Evolutionary conservation across 2,888 invertebrate genomes (phyloP).

Genomic region (Tupiocoris notatus): DNA sequence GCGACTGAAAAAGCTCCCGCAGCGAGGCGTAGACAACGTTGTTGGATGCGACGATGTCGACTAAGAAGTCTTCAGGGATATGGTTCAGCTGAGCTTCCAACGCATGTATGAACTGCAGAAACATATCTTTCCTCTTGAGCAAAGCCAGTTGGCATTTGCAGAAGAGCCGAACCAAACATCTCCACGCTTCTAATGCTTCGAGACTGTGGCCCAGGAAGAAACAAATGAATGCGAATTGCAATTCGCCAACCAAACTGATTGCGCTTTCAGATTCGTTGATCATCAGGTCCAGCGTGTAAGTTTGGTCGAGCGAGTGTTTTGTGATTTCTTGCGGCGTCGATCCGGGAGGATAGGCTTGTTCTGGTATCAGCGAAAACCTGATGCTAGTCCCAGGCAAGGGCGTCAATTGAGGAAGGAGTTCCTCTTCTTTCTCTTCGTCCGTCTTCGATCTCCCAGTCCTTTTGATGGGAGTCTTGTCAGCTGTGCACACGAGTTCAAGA

Average conservation of each 20-base stretch:
- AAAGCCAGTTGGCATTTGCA: constrained; percentile 82
- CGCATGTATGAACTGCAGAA: constrained; percentile 67
- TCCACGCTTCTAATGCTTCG: constrained; percentile 96
- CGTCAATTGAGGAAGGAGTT: constrained; percentile 58
- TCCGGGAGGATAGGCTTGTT: constrained; percentile 71
- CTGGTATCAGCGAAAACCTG: constrained; percentile 73
- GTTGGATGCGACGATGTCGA: constrained; percentile 83
- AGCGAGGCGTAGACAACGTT: constrained; percentile 88
- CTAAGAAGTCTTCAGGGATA: constrained; percentile 86
- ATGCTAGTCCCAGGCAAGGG: constrained; percentile 68
- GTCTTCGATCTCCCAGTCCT: constrained; percentile 54
- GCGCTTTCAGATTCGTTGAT: constrained; percentile 55
- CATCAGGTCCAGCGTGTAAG: constrained; percentile 67
- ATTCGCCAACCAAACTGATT: constrained; percentile 76
- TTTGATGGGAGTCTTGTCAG: constrained; percentile 40
- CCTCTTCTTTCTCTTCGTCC: constrained; percentile 53
- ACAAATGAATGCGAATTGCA: constrained; percentile 88
- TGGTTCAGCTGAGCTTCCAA: constrained; percentile 79
- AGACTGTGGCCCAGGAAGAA: constrained; percentile 90
- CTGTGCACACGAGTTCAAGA: constrained; percentile 64
- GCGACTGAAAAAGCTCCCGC: constrained; percentile 76
- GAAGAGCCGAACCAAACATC: constrained; percentile 63
- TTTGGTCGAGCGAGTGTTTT: constrained; percentile 78
- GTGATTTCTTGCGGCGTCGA: constrained; percentile 82
- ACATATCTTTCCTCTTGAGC: constrained; percentile 52